phyloP scores from a whole-genome alignment of 1,140 invertebrate species.

The Drosophila biarmipes region DNA sequence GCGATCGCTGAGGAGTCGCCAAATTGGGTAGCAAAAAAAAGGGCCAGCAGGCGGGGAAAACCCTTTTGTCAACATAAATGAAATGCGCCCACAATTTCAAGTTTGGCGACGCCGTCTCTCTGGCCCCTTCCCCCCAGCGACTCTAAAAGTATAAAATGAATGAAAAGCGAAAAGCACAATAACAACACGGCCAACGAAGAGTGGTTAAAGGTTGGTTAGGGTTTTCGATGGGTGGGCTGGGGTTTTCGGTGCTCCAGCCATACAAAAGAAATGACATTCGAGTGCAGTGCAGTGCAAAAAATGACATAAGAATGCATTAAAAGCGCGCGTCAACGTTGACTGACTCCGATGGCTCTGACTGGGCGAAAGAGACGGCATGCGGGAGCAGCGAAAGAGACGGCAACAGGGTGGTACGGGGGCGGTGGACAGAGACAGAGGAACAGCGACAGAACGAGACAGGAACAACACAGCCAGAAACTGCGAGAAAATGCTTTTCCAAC shows the following conservation, averaged over 20 bases:
- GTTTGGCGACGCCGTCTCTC: conserved; percentile 55
- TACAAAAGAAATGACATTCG: conserved; percentile 78
- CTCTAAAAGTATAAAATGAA: conserved; percentile 74
- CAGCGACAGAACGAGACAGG: conserved; percentile 12
- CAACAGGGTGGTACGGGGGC: background rate
- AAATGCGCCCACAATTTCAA: conserved; percentile 80
- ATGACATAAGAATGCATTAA: conserved; percentile 83
- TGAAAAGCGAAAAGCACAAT: conserved; percentile 72
- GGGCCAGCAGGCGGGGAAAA: conserved; percentile 32
- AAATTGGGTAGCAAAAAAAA: conserved; percentile 68
- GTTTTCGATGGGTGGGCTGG: conserved; percentile 5
- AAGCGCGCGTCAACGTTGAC: conserved; percentile 81
- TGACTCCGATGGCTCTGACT: conserved; percentile 43
- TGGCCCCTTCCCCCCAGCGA: conserved; percentile 6
- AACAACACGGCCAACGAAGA: conserved; percentile 48
- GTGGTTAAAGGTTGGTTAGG: conserved; percentile 46
- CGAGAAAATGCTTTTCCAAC: conserved; percentile 70
- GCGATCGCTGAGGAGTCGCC: conserved; percentile 31
- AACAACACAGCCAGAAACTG: conserved; percentile 23
- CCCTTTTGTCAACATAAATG: conserved; percentile 81
- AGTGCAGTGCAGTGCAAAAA: conserved; percentile 77
- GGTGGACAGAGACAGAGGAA: background rate
- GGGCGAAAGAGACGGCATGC: conserved; percentile 19
- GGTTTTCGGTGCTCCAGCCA: conserved; percentile 28
- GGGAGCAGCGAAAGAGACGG: conserved; percentile 2